Evolutionary conservation across 1,140 invertebrate species (phyloP), one percentile per base, ranked within the genome.

Genomic region (Camponotus vicinus): DNA sequence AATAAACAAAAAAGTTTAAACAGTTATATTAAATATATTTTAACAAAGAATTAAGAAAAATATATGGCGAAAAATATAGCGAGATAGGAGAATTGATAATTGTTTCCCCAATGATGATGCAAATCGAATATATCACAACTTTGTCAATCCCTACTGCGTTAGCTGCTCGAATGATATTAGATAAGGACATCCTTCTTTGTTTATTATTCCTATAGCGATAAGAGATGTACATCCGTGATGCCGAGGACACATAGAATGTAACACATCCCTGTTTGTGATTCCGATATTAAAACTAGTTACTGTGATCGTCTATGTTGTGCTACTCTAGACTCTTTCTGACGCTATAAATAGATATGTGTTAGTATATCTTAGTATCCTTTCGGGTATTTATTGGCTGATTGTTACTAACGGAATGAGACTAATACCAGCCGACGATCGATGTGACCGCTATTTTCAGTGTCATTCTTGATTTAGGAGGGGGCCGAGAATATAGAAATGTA

Each of bases 361-460:
- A 78, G 40, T 37, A 32, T 52, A 15, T 52, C 15, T 40, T 40
- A 40, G 49, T 52, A 52, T 73, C 52, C 21, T 73, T 21, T 80
- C 67, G 32, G 52, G 71, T 59, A 59, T 67, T 78, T 76, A 77
- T 77, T 52, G 37, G 40, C 67, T 82, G 61, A 61, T 82, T 83
- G 79, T 83, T 83, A 83, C 69, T 83, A 83, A 83, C 40, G 18
- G 79, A 83, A 83, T 83, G 69, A 73, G 40, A 83, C 67, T 83
- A 83, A 83, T 83, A 75, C 15, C 0, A 75, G 15, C 21, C 45
- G 18, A 61, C 73, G 13, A 83, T 82, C 52, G 40, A 75, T 83
- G 69, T 83, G 32, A 63, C 7, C 69, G 55, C 32, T 83, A 13
- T 83, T 83, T 73, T 75, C 40, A 15, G 8, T 82, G 69, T 82